Evolutionary conservation across 2,888 invertebrate species (phyloP).

Genomic region (Criorhina ranunculi): DNA sequence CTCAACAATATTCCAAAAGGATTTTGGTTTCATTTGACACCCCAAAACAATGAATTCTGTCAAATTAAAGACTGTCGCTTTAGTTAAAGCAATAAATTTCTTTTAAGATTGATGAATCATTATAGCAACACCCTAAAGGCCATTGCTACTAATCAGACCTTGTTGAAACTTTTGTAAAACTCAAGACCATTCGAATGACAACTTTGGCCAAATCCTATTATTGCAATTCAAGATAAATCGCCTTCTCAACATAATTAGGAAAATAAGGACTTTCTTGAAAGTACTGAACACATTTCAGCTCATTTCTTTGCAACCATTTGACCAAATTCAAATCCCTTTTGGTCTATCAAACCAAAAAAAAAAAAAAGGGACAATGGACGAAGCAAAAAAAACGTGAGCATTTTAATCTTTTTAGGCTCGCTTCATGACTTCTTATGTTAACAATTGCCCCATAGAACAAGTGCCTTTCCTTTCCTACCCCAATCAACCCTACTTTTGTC

Average conservation of each 20-base stretch:
- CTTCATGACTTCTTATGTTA: slow-evolving; percentile 52
- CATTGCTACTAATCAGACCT: not conserved
- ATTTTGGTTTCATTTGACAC: no score
- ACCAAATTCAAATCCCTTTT: slow-evolving; percentile 32
- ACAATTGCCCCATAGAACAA: slow-evolving; percentile 54
- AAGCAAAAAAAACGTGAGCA: slow-evolving; percentile 4
- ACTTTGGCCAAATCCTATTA: slow-evolving; percentile 19
- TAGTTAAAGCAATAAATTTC: not conserved
- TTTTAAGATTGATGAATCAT: not conserved
- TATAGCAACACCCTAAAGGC: not conserved
- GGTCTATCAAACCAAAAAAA: slow-evolving; percentile 13
- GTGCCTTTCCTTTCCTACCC: not conserved
- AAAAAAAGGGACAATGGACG: not conserved
- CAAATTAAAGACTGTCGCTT: no score
- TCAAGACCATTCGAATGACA: slow-evolving; percentile 3
- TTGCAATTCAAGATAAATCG: slow-evolving; percentile 12
- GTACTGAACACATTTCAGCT: slow-evolving; percentile 14
- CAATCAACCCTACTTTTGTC: not conserved
- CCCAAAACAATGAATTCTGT: no score
- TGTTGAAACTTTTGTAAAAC: not conserved
- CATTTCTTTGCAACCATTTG: slow-evolving; percentile 5
- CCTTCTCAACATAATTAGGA: slow-evolving; percentile 17
- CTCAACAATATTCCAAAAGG: no score
- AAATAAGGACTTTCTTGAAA: slow-evolving; percentile 16
- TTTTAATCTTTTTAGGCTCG: slow-evolving; percentile 35